phyloP scores from a whole-genome alignment of 2,797 vertebrate species.

The Botia kubotai region DNA sequence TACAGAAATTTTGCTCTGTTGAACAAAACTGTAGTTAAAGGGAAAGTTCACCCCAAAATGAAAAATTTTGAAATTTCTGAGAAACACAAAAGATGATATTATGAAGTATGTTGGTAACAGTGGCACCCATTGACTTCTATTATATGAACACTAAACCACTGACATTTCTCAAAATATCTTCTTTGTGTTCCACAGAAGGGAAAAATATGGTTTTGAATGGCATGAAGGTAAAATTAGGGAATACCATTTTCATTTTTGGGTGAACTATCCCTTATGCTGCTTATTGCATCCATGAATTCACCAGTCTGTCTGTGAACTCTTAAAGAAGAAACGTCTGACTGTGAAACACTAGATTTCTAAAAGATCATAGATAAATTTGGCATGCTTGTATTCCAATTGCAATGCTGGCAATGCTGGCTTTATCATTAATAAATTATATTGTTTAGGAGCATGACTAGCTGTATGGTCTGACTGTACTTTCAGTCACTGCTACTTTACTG shows the following conservation, averaged over 20 bases:
- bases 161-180: no score
- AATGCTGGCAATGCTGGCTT: neutral
- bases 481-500: neutral
- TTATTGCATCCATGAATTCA: neutral
- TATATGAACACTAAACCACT: no score
- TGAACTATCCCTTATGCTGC: neutral
- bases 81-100: no score
- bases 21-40: constrained; percentile 1
- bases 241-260: no score
- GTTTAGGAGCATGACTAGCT: neutral
- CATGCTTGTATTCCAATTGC: neutral
- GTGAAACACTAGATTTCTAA: constrained; percentile 29
- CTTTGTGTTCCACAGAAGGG: no score
- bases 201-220: no score
- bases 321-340: constrained; percentile 10
- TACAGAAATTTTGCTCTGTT: constrained; percentile 22
- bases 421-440: neutral
- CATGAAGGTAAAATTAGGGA: no score
- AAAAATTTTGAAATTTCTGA: no score
- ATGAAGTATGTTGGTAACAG: no score
- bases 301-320: constrained; percentile 8
- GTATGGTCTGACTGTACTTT: neutral
- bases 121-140: no score
- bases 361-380: neutral
- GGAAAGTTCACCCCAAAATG: no score